A percentile compares a stretch with the other conserved stretches of the same genome.
phyloP scores from a whole-genome alignment of 2,888 invertebrate genomes.

The Athalia cordata region DNA sequence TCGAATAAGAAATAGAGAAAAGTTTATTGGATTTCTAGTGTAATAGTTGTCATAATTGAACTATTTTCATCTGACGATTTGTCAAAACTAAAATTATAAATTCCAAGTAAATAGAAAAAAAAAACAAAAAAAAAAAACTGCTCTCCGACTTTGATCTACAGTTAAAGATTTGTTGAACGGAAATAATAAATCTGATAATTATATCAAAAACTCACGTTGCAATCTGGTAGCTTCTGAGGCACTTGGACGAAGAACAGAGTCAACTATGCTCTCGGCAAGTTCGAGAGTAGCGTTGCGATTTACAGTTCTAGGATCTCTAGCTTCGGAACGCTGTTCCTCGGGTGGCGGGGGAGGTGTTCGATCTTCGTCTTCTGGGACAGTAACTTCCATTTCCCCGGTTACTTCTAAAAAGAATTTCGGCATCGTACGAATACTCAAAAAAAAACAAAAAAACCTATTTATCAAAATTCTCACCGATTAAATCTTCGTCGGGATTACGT shows the following conservation, averaged over 20 bases:
- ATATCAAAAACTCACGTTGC: constrained; percentile 24
- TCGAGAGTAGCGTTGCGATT: constrained; percentile 65
- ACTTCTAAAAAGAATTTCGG: constrained; percentile 56
- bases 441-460: constrained; percentile 22
- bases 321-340: constrained; percentile 57
- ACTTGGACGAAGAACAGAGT: constrained; percentile 71
- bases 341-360: constrained; percentile 61
- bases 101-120: background rate
- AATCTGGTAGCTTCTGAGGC: constrained; percentile 38
- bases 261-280: constrained; percentile 73
- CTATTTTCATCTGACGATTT: too few relatives aligned
- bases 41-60: too few relatives aligned
- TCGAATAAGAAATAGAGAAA: background rate
- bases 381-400: constrained; percentile 70
- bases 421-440: background rate
- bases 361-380: constrained; percentile 68
- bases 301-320: constrained; percentile 60
- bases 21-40: background rate
- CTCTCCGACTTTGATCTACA: background rate
- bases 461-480: constrained; percentile 59
- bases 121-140: background rate
- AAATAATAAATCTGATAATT: background rate
- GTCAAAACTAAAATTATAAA: background rate
- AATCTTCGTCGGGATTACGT: constrained; percentile 64
- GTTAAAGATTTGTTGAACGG: background rate